Base-by-base conservation (phyloP, 2,888 invertebrate genomes). In the Nipponacmea schrenckii region DNA sequence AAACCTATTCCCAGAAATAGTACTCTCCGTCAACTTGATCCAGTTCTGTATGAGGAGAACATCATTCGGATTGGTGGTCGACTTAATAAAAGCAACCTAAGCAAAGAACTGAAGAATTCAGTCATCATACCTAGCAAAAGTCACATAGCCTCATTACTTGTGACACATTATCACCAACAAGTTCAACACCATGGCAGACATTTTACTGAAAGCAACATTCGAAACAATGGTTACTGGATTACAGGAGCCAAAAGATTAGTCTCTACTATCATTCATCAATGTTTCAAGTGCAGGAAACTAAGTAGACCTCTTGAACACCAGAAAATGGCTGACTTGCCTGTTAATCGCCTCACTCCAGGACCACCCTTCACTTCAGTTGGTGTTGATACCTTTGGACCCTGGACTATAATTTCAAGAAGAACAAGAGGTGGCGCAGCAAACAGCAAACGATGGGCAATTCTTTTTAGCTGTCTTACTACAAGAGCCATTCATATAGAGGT, bases 401-500 rank as follows among this genome's bases (percentile, higher is more conserved):
- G 74, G 74, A 24, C 39, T 7, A 69, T 79, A 1, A 67, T 76
- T 4, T 24, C 76, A 3, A 65, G 77, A 39, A 70, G 68, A 48
- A 78, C 78, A 2, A 68, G 77, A 62, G 76, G 77, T 20, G 74
- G 79, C 0, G 62, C 24, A 1, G 72, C 77, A 15, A 27, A 66
- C 15, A 64, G 71, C 12, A 80, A 80, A 63, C 62, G 78, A 14
- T 79, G 77, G 79, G 77, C 74, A 12, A 44, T 72, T 0, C 20
- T 79, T 2, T 79, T 80, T 62, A 77, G 74, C 8, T 80, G 80
- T 56, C 64, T 79, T 17, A 46, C 48, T 10, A 75, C 64, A 24
- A 63, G 77, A 39, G 78, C 76, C 5, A 66, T 80, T 5, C 80
- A 80, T 73, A 77, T 79, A 10, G 77, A 80, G 63, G 26, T 78